Evolutionary conservation across 1,140 invertebrate species (phyloP), one percentile per base, ranked within the genome.

Genomic region (Charaxes varanes): DNA sequence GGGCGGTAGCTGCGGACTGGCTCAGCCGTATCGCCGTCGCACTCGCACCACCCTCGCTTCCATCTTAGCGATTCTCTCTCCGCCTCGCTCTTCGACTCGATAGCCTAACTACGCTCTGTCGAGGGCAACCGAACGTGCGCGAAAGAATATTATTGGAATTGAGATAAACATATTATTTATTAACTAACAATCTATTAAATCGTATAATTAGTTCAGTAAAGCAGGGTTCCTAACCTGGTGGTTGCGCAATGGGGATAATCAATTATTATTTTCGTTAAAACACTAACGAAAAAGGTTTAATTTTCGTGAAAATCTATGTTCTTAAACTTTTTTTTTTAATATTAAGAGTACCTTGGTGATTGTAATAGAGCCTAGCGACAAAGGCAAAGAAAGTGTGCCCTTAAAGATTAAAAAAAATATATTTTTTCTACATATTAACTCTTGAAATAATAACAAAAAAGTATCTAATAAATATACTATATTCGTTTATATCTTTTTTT

Each of bases 81-180:
- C 61, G 61, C 78, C 73, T 72, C 74, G 50, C 68, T 81, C 70
- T 22, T 34, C 14, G 43, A 49, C 42, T 62, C 71, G 66, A 69
- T 26, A 44, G 41, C 44, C 41, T 47, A 59, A 62, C 53, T 68
- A 43, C 57, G 45, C 51, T 46, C 56, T 42, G 58, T 45, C 68
- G 72, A 69, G 37, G 47, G 50, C 35, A 41, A 30, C 59, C 73
- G 73, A 71, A 43, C 37, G 12, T 38, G 34, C 14, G 49, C 67
- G 64, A 76, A 61, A 56, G 31, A 49, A 62, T 57, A 62, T 53
- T 50, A 43, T 53, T 56, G 53, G 44, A 56, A 61, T 50, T 56
- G 23, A 38, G 46, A 61, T 56, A 53, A 61, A 55, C 34, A 53
- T 42, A 42, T 37, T 34, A 41, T 24, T 18, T 41, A 41, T 36